These are phyloP conservation scores for Aeoliscus strigatus DNA, from an alignment of 2,797 vertebrate genomes.

Conservation along the genomic window DNA sequence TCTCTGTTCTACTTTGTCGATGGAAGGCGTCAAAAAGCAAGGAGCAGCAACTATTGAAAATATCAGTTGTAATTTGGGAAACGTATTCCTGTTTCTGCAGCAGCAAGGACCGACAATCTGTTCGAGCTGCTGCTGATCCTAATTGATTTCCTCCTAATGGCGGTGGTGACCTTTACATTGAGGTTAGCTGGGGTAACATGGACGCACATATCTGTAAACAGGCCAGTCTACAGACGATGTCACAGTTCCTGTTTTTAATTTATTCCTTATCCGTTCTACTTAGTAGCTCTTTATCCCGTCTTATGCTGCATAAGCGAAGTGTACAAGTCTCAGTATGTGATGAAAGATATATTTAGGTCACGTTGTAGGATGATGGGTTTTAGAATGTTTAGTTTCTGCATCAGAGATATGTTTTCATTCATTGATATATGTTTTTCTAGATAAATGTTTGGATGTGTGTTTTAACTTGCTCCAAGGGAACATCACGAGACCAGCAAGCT, in stretches of 20 bases:
- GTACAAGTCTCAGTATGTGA: slow-evolving; percentile 25
- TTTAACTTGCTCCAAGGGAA: no score
- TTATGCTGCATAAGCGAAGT: slow-evolving; percentile 6
- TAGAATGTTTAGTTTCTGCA: no score
- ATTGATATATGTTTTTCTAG: no score
- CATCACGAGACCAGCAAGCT: no score
- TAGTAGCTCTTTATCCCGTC: slow-evolving; percentile 6
- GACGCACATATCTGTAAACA: slow-evolving; percentile 1
- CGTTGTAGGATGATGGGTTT: slow-evolving; percentile 8
- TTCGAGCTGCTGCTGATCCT: not conserved
- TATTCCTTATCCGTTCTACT: slow-evolving; percentile 4
- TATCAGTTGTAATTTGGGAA: no score
- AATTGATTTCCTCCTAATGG: slow-evolving; percentile 20
- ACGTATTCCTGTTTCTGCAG: no score
- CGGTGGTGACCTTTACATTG: no score
- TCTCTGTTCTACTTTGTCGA: no score
- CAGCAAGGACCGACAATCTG: no score
- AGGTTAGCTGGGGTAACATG: slow-evolving; percentile 3
- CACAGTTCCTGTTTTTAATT: slow-evolving; percentile 17
- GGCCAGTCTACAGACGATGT: slow-evolving; percentile 1
- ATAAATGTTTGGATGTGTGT: no score
- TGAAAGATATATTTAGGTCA: slow-evolving; percentile 23
- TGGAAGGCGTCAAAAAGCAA: no score
- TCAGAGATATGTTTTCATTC: not conserved
- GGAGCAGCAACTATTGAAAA: no score